Percentiles rank a stretch among this genome's conserved stretches.
phyloP scores from a whole-genome alignment of 2,113 vertebrate genomes.

The Nothocercus julius region DNA sequence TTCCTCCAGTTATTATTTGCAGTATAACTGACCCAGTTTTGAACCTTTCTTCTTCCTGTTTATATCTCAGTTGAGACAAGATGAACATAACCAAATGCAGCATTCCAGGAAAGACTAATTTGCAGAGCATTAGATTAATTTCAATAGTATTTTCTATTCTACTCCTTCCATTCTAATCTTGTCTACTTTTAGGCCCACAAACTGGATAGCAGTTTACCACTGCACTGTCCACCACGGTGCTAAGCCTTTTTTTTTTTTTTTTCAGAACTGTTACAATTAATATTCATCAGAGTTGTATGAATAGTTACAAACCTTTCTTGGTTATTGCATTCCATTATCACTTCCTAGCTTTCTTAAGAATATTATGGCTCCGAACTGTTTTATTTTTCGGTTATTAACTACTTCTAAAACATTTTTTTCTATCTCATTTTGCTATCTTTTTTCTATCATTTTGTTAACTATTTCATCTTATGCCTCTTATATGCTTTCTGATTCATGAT shows the following conservation, averaged over 20 bases:
- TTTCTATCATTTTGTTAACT: neutral
- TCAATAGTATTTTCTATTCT: neutral
- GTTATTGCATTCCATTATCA: neutral
- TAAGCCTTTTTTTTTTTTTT: neutral
- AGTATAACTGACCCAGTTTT: constrained; percentile 13
- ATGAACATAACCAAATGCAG: neutral
- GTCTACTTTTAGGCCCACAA: neutral
- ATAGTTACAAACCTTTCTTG: neutral
- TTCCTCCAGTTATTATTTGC: neutral
- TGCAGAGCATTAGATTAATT: constrained; percentile 23
- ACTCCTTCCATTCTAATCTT: neutral
- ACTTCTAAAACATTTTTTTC: neutral
- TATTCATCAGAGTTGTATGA: neutral
- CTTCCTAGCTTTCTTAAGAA: neutral
- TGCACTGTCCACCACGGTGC: neutral
- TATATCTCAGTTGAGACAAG: constrained; percentile 6
- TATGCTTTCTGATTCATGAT: neutral
- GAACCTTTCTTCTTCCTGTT: constrained; percentile 46
- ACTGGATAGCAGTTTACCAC: neutral
- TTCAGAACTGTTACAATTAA: neutral
- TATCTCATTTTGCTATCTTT: neutral
- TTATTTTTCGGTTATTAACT: neutral
- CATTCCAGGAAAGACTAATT: constrained; percentile 16
- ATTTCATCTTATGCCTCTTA: neutral
- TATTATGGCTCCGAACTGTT: neutral